Percentiles rank a stretch among this genome's conserved stretches.
phyloP scores from a whole-genome alignment of 2,888 invertebrate genomes.

The Agapostemon virescens region DNA sequence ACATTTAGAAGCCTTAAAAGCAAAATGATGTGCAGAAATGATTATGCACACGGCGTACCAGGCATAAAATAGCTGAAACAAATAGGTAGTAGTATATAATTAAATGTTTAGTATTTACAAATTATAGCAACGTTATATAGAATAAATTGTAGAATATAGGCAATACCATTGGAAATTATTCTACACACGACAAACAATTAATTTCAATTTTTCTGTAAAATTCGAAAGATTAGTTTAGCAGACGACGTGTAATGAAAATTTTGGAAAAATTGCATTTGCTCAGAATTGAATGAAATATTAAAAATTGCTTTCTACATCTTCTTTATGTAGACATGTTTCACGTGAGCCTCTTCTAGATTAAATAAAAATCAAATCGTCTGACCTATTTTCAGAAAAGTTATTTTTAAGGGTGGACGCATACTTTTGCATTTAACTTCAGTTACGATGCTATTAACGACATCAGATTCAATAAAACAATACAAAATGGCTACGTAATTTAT shows the following conservation, averaged over 20 bases:
- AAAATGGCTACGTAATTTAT: not conserved
- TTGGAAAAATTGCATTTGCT: no score
- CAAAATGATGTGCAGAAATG: not conserved
- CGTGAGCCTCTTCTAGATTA: not conserved
- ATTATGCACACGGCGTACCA: slow-evolving; percentile 65
- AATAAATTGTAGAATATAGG: not conserved
- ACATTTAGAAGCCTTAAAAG: not conserved
- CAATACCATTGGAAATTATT: no score
- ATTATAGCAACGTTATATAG: not conserved
- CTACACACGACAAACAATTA: no score
- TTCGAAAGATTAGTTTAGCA: no score
- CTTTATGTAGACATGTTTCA: no score
- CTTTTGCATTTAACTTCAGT: no score
- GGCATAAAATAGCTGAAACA: slow-evolving; percentile 73
- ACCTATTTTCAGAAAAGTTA: not conserved
- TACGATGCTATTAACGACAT: not conserved
- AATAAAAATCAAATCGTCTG: not conserved
- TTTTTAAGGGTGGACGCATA: no score
- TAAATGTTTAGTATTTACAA: not conserved
- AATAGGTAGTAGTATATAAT: slow-evolving; percentile 4
- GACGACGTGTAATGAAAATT: no score
- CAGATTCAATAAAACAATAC: not conserved
- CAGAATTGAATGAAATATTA: no score
- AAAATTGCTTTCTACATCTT: no score
- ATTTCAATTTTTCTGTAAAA: no score